These are phyloP conservation scores for Armadillidium nasatum DNA, from an alignment of 1,140 invertebrate species.

Conservation along the genomic window DNA sequence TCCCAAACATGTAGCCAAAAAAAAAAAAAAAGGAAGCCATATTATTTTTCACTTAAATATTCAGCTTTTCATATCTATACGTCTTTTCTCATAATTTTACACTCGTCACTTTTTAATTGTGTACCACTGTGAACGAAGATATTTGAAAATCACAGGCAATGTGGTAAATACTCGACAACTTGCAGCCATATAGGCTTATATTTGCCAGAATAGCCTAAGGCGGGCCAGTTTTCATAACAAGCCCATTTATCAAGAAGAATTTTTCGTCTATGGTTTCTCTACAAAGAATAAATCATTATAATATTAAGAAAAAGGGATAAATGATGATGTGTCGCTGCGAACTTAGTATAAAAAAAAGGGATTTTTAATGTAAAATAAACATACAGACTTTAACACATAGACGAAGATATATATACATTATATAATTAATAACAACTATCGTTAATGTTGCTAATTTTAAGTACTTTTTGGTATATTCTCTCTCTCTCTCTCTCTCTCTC, in stretches of 20 bases:
- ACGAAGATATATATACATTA: too few relatives aligned
- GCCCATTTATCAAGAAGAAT: background rate
- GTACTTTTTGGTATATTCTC: too few relatives aligned
- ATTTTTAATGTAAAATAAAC: too few relatives aligned
- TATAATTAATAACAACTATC: too few relatives aligned
- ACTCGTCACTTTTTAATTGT: background rate
- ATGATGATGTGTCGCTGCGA: too few relatives aligned
- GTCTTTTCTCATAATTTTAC: background rate
- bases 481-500: too few relatives aligned
- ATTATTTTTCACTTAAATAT: constrained; percentile 12
- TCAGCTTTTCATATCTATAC: background rate
- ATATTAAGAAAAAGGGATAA: too few relatives aligned
- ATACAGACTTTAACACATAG: too few relatives aligned
- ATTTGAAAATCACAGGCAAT: background rate
- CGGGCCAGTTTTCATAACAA: constrained; percentile 9
- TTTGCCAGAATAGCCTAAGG: constrained; percentile 6
- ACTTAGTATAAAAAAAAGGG: too few relatives aligned
- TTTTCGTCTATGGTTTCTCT: background rate
- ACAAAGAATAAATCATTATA: too few relatives aligned
- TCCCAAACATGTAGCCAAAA: background rate
- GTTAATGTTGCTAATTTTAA: too few relatives aligned
- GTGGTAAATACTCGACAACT: constrained; percentile 7
- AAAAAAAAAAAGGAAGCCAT: background rate
- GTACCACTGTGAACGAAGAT: background rate
- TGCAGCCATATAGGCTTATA: constrained; percentile 12